Base-by-base conservation (phyloP, 2,113 vertebrate genomes). In the Catharus minimus region DNA sequence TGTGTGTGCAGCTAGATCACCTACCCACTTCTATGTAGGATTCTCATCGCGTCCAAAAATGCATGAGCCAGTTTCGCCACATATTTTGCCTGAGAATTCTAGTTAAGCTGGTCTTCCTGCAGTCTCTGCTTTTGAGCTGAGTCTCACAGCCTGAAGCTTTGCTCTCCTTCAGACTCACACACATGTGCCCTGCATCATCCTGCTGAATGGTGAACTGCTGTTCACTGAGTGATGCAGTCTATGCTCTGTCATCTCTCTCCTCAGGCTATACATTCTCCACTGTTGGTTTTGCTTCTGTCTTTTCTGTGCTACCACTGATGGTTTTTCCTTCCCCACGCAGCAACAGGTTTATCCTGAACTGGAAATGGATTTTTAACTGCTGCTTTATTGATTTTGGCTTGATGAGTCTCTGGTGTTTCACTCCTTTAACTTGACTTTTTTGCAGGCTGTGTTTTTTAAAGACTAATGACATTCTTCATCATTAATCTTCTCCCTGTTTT, bases 291-390 rank as follows among this genome's bases (percentile, higher is more conserved):
- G n/a, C 41, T 72, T 91, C 75, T 88, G 58, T 62, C 55, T 56
- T 90, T 91, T 83, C 39, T 86, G 26, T 86, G 36, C 68, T 86
- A 3, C 55, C 27, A 30, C 46, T 92, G 60, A 81, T 94, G 56
- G 12, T 17, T 95, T 95, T 96, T 90, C 88, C 86, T 92, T 77
- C 32, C 47, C 32, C 23, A 44, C 62, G 32, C 27, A 90, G 55
- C 39, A 92, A 56, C n/a, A 55, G 22, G 39, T 53, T 93, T 86
- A 73, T 69, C 41, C 78, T 89, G 82, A 89, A 19, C 47, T 93
- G 80, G 52, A 93, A 88, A 93, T 96, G 88, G 86, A 20, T 86
- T 94, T 96, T 94, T 92, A 94, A 96, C 86, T 93, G 60, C 72
- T 55, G 26, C 44, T 90, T 77, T 92, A 90, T 92, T 94, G 88